phyloP scores from a whole-genome alignment of 2,113 vertebrate genomes.

The Chaetura pelagica region DNA sequence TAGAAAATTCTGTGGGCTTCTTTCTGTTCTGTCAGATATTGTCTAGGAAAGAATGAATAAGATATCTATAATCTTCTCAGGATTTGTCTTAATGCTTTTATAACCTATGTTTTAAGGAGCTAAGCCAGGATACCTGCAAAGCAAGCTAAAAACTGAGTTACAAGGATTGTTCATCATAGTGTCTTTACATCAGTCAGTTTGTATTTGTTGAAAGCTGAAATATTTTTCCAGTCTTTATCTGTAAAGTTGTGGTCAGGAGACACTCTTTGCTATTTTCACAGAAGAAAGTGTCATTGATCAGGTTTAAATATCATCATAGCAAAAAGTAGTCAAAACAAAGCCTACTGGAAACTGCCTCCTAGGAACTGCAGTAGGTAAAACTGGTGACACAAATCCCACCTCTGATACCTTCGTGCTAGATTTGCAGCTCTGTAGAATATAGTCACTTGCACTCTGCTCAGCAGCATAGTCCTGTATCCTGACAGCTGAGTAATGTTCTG shows the following conservation, averaged over 20 bases:
- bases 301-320: constrained; percentile 17
- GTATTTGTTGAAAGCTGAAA: not conserved
- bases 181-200: not conserved
- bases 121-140: not conserved
- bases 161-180: not conserved
- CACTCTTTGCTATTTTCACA: not conserved
- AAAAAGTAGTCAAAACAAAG: constrained; percentile 56
- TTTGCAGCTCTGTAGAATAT: not conserved
- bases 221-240: constrained; percentile 21
- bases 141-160: not conserved
- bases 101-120: not conserved
- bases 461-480: constrained; percentile 26
- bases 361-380: constrained; percentile 10
- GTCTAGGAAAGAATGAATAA: not conserved
- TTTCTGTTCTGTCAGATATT: not conserved
- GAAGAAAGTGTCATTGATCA: not conserved
- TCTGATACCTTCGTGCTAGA: constrained; percentile 31
- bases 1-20: not conserved
- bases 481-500: constrained; percentile 69
- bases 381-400: constrained; percentile 13
- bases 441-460: constrained; percentile 18
- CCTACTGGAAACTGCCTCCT: constrained; percentile 2
- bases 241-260: not conserved
- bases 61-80: not conserved
- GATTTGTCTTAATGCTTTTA: not conserved